Conservation (phyloP, 2,797 vertebrate genomes). For the Melanotaenia nigrans region DNA sequence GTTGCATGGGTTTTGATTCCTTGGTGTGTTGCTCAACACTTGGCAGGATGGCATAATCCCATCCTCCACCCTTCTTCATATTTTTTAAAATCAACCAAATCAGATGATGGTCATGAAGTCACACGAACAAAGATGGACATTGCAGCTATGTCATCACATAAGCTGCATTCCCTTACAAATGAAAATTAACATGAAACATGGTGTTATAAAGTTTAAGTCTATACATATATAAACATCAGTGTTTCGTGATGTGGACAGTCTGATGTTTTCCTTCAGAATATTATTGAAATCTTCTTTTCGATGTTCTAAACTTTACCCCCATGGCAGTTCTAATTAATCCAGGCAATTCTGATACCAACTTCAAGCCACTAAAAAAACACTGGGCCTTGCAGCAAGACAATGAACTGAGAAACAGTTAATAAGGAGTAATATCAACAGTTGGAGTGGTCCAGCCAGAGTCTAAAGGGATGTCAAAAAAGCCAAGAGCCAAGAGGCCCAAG, state of each 20-base stretch:
- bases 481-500: no score
- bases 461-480: background rate
- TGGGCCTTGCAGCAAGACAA: background rate
- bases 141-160: background rate
- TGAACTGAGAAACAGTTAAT: background rate
- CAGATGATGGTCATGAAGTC: background rate
- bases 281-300: no score
- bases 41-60: background rate
- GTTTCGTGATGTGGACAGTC: no score
- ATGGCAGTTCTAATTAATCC: background rate
- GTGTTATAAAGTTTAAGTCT: no score
- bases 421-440: background rate
- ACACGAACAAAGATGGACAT: background rate
- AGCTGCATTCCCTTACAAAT: no score
- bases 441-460: background rate
- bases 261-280: no score
- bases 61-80: background rate
- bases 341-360: no score
- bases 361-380: background rate
- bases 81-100: background rate
- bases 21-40: background rate
- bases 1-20: background rate
- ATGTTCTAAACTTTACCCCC: background rate
- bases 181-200: no score
- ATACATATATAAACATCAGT: no score